Percentiles rank a stretch among this genome's conserved stretches.
Evolutionary conservation across 2,797 vertebrate genomes (phyloP).

Genomic region (Molossus molossus): DNA sequence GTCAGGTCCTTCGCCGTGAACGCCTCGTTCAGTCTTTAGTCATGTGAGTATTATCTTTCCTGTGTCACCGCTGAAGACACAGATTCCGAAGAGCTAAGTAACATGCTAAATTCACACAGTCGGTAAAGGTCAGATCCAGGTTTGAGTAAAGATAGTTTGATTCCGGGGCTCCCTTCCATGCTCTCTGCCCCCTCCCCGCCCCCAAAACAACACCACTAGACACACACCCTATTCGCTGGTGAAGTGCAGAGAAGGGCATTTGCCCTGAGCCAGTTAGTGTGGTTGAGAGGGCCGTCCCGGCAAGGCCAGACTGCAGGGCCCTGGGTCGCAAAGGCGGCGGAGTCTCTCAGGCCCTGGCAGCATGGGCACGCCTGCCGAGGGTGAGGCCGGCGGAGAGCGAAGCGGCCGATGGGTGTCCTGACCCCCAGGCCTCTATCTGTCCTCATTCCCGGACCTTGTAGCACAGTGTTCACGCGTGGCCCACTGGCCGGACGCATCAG

Average conservation of each 20-base stretch:
- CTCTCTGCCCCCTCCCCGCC: fast-evolving
- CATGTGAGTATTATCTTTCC: neutral
- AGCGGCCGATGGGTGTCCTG: neutral
- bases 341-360: neutral
- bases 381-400: neutral
- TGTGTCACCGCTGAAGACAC: neutral
- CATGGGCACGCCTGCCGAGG: neutral
- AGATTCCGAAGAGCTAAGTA: neutral
- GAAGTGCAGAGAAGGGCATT: neutral
- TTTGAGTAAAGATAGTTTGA: neutral
- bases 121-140: neutral
- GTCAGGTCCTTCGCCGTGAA: neutral
- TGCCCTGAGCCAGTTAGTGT: neutral
- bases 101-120: neutral
- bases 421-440: neutral
- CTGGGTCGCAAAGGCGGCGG: neutral
- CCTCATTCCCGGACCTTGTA: neutral
- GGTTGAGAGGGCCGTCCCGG: fast-evolving
- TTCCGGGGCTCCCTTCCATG: neutral
- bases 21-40: neutral
- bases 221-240: neutral
- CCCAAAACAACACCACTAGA: neutral
- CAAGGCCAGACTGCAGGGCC: neutral
- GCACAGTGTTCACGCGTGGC: neutral
- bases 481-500: fast-evolving